Conservation (phyloP, 2,888 invertebrate species). For the Chelonus formosanus region DNA sequence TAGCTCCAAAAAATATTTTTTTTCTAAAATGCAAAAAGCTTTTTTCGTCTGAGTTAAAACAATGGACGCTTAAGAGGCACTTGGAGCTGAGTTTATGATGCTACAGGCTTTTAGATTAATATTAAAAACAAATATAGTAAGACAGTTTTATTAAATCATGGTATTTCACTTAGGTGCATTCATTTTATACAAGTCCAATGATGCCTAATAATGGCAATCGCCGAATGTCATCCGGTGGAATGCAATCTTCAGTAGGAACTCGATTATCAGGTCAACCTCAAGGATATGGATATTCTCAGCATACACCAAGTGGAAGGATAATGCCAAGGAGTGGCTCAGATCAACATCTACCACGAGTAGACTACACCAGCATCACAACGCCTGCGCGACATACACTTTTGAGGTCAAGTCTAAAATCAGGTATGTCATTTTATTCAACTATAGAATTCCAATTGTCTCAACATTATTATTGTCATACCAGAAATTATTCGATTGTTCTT, state of each 20-base stretch:
- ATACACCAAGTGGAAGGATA: conserved; percentile 66
- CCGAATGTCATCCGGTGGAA: conserved; percentile 75
- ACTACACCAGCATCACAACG: conserved; percentile 78
- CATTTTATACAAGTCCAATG: conserved; percentile 77
- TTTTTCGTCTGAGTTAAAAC: no score
- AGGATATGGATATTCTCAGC: conserved; percentile 67
- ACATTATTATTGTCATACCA: no score
- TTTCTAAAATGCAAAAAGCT: no score
- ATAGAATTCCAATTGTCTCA: not conserved
- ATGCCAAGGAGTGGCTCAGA: conserved; percentile 91
- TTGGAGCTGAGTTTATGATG: no score
- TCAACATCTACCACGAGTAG: conserved; percentile 87
- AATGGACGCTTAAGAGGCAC: no score
- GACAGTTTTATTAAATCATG: conserved; percentile 14
- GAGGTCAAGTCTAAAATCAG: conserved; percentile 82
- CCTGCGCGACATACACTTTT: conserved; percentile 81
- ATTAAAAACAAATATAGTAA: not conserved
- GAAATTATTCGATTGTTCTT: no score
- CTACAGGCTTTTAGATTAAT: conserved; percentile 13
- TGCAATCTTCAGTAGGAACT: conserved; percentile 63
- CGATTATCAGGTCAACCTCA: conserved; percentile 66
- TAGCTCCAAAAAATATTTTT: no score
- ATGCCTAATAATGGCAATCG: conserved; percentile 67
- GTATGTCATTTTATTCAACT: conserved; percentile 44
- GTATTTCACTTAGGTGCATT: conserved; percentile 72